Percentiles rank a stretch among this genome's conserved stretches.
phyloP scores from a whole-genome alignment of 2,888 invertebrate species.

The Mylabris sibirica region DNA sequence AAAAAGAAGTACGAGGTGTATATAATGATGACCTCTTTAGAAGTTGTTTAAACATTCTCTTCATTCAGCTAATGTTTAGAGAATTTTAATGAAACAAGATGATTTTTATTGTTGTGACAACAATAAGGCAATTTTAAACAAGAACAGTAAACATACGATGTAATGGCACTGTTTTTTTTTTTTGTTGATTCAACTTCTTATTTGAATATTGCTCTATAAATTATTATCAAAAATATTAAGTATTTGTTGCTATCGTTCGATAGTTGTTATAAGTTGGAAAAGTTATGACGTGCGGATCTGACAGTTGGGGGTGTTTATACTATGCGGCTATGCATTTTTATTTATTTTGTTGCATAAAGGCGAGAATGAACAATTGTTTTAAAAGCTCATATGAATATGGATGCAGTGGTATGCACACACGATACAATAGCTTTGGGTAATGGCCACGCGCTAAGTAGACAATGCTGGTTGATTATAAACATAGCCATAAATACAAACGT shows the following conservation, averaged over 20 bases:
- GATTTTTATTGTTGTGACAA: neutral
- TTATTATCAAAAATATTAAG: neutral
- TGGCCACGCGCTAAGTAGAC: constrained; percentile 60
- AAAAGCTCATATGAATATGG: constrained; percentile 61
- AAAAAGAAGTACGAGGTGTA: constrained; percentile 3
- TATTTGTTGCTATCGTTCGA: neutral
- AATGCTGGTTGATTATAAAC: constrained; percentile 61
- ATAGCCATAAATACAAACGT: constrained; percentile 60
- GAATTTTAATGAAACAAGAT: neutral
- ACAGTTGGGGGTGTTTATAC: constrained; percentile 33
- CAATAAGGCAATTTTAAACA: neutral
- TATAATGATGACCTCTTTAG: constrained; percentile 7
- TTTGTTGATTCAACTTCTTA: neutral
- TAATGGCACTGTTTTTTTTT: constrained; percentile 27
- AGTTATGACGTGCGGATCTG: constrained; percentile 34
- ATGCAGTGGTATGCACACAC: constrained; percentile 57
- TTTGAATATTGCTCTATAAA: neutral
- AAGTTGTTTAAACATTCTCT: neutral
- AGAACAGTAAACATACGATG: constrained; percentile 29
- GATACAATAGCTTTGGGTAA: constrained; percentile 58
- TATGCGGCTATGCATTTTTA: constrained; percentile 43
- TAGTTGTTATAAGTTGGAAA: constrained; percentile 29
- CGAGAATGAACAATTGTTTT: constrained; percentile 59
- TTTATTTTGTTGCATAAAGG: constrained; percentile 52
- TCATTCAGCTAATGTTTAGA: neutral